phyloP scores from a whole-genome alignment of 2,888 invertebrate species.

The Argyresthia albistria region DNA sequence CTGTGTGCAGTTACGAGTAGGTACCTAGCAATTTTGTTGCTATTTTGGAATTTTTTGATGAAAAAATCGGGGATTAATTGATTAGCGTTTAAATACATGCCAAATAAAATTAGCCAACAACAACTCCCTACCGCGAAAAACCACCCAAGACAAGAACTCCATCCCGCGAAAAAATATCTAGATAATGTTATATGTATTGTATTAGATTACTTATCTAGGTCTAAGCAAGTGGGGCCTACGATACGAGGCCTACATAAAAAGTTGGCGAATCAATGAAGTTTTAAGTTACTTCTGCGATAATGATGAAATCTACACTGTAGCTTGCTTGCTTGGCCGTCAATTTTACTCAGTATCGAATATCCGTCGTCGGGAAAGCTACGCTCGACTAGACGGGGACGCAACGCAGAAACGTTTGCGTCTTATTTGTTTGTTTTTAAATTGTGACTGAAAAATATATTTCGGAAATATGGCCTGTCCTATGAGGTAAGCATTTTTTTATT shows the following conservation, averaged over 20 bases:
- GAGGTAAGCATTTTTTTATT: conserved; percentile 27
- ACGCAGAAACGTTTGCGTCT: conserved; percentile 18
- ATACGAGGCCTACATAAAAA: neutral
- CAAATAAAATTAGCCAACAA: too few species aligned
- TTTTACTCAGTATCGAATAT: neutral
- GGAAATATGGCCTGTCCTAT: conserved; percentile 58
- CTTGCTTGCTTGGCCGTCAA: neutral
- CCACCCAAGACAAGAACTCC: too few species aligned
- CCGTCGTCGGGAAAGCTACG: too few species aligned
- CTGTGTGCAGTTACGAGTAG: too few species aligned
- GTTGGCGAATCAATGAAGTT: conserved; percentile 14
- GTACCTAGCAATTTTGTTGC: too few species aligned
- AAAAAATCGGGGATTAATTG: too few species aligned
- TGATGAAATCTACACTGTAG: conserved; percentile 32
- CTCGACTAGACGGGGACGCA: neutral
- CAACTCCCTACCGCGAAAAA: too few species aligned
- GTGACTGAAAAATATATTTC: conserved; percentile 7
- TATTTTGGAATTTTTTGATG: too few species aligned
- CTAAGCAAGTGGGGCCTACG: neutral
- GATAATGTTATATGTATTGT: too few species aligned
- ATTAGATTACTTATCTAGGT: too few species aligned
- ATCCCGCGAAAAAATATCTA: too few species aligned
- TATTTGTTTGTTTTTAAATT: conserved; percentile 8
- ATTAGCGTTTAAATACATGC: too few species aligned
- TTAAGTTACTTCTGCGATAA: conserved; percentile 22